Base-by-base conservation (phyloP, 2,797 vertebrate genomes). In the Limnodromus scolopaceus region DNA sequence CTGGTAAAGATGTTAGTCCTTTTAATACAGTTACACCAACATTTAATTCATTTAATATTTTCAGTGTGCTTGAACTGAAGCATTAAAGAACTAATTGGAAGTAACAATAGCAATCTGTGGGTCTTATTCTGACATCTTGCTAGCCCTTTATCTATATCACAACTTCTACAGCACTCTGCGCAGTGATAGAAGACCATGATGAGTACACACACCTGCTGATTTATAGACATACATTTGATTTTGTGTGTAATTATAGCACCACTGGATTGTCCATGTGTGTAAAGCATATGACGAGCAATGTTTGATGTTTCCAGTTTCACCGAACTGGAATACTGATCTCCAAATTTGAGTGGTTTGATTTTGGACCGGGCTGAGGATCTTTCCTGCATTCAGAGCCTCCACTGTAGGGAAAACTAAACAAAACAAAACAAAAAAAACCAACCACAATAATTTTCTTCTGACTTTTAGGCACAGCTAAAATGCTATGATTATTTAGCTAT, bases 341-440 rank as follows among this genome's bases (percentile, higher is more conserved):
- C n/a, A 51, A 30, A 89, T 38, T 3, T 36, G 28, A 54, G 30
- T 1, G 16, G 9, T 19, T 68, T 1, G 0, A 9, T 70, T 84
- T 76, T 71, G 49, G 28, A 84, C 23, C 27, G 49, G 16, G 53
- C 70, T 77, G 15, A 80, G 48, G 80, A 80, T 57, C 19, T 68
- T 51, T 55, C 34, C 38, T 24, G 28, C 19, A 22, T 32, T 71
- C 46, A 76, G 8, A 76, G 16, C 12, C 18, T 39, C 22, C 12
- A 45, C 6, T 25, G 7, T 32, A 60, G 6, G 9, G 1, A 8
- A 49, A 63, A 25, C 9, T 25, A 16, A 28, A 28, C 27, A 28
- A 53, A 53, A 51, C 1, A 41, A 41, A 41, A 41, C 41, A n/a
- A 1, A 25, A 41, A 9, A 20, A 18, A 3, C 3, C 8, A 16